Evolutionary conservation across 2,888 invertebrate species (phyloP).

Genomic region (Marronus borbonicus): DNA sequence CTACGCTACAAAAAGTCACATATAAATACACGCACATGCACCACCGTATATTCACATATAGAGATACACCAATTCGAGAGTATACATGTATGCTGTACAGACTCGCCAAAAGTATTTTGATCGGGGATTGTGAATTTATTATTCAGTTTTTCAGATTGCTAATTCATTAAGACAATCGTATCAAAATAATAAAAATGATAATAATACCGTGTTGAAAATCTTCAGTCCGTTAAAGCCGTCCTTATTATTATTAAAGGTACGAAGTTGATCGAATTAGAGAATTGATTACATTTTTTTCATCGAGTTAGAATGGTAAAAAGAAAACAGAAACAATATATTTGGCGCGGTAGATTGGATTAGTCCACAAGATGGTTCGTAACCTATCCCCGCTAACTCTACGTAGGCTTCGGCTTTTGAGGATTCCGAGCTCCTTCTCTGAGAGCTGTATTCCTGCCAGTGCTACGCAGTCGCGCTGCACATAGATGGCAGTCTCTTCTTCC

Average conservation of each 20-base stretch:
- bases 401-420: no score
- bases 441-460: no score
- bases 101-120: constrained; percentile 10
- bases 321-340: no score
- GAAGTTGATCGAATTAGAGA: not conserved
- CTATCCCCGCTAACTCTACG: no score
- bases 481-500: no score
- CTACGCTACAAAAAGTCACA: constrained; percentile 7
- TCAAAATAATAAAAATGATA: not conserved
- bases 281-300: not conserved
- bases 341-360: no score
- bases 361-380: no score
- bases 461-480: no score
- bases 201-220: not conserved
- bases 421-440: no score
- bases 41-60: not conserved
- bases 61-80: constrained; percentile 7
- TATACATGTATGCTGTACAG: constrained; percentile 15
- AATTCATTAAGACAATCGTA: not conserved
- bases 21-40: constrained; percentile 4
- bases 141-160: not conserved
- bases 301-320: no score
- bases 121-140: not conserved
- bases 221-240: not conserved
- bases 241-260: not conserved